A percentile compares a stretch with the other conserved stretches of the same genome.
Evolutionary conservation across 2,888 invertebrate species (phyloP).

Genomic region (Cataglyphis albicans): DNA sequence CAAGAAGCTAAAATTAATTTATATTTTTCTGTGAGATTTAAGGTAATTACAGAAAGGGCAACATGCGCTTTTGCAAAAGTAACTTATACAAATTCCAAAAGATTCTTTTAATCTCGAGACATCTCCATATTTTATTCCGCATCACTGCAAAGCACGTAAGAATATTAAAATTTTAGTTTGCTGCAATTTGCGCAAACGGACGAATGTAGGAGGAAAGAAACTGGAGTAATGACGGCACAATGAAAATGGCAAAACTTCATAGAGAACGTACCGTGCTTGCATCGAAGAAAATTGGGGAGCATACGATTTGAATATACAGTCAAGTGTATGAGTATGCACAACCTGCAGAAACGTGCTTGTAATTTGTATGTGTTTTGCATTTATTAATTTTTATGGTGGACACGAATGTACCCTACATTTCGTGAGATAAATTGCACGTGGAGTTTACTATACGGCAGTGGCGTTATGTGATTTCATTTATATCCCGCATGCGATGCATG

Average conservation of each 20-base stretch:
- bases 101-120: slow-evolving; percentile 34
- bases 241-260: slow-evolving; percentile 26
- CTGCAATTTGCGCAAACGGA: slow-evolving; percentile 35
- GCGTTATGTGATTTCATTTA: slow-evolving; percentile 33
- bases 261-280: slow-evolving; percentile 22
- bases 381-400: slow-evolving; percentile 47
- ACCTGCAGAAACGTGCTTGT: slow-evolving; percentile 22
- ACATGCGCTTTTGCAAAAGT: neutral
- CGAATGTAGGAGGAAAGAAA: slow-evolving; percentile 27
- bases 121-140: slow-evolving; percentile 26
- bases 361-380: slow-evolving; percentile 38
- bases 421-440: slow-evolving; percentile 38
- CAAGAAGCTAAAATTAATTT: slow-evolving; percentile 4
- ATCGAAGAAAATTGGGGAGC: slow-evolving; percentile 39
- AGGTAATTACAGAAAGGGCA: slow-evolving; percentile 2
- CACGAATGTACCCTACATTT: slow-evolving; percentile 22
- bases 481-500: neutral
- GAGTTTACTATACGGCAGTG: slow-evolving; percentile 13
- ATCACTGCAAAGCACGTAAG: slow-evolving; percentile 42
- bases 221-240: slow-evolving; percentile 34
- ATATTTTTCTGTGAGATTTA: slow-evolving; percentile 21
- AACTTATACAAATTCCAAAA: slow-evolving; percentile 32
- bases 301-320: slow-evolving; percentile 34
- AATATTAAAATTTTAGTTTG: slow-evolving; percentile 45
- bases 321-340: slow-evolving; percentile 6